Percentiles rank a stretch among this genome's conserved stretches.
Conservation (phyloP, 2,888 invertebrate species). For the Lithophane ornitopus region DNA sequence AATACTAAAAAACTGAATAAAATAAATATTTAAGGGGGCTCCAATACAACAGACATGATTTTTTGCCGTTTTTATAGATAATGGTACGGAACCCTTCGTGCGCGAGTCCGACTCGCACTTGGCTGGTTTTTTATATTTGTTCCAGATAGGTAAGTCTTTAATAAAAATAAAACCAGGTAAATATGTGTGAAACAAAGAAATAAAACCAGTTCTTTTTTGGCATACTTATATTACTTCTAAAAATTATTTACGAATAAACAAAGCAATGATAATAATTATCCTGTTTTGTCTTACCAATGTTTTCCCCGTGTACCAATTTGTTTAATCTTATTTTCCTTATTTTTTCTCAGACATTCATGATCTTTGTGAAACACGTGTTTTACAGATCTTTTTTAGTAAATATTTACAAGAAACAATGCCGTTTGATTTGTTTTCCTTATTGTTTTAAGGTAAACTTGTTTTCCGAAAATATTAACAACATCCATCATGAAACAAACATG, state of each 20-base stretch:
- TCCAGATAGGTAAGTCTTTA: too few species aligned
- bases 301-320: background rate
- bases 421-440: background rate
- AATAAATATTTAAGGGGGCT: too few species aligned
- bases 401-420: background rate
- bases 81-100: too few species aligned
- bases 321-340: background rate
- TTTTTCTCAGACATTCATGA: background rate
- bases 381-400: background rate
- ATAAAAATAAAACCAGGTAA: background rate
- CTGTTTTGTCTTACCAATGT: background rate
- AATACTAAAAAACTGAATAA: too few species aligned
- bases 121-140: too few species aligned
- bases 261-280: background rate
- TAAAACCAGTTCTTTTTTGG: background rate
- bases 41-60: too few species aligned
- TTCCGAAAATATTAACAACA: background rate
- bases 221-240: background rate
- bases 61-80: too few species aligned
- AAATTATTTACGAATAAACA: background rate
- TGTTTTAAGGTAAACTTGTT: background rate
- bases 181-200: background rate
- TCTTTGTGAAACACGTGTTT: slow-evolving; percentile 8
- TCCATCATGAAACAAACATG: background rate
- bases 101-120: too few species aligned